Evolutionary conservation across 2,797 vertebrate genomes (phyloP).

Genomic region (Amniataba percoides): DNA sequence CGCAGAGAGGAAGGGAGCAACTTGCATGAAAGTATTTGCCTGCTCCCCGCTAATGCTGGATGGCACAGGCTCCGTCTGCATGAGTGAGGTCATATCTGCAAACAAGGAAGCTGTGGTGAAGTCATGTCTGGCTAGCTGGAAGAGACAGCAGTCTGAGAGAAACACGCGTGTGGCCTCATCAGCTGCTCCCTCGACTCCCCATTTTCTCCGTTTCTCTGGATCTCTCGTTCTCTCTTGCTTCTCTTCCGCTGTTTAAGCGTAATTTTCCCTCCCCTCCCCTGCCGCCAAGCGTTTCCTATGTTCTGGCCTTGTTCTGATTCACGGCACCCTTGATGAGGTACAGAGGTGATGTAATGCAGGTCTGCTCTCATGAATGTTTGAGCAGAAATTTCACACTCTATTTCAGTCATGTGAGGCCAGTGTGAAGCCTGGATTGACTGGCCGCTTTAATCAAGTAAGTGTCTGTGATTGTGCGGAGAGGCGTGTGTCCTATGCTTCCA

Average conservation of each 20-base stretch:
- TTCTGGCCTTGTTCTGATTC: slow-evolving; percentile 47
- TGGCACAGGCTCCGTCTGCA: slow-evolving; percentile 57
- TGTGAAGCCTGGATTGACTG: slow-evolving; percentile 47
- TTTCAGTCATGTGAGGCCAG: slow-evolving; percentile 71
- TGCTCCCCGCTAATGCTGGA: slow-evolving; percentile 44
- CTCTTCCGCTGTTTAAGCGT: slow-evolving; percentile 3
- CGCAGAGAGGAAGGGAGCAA: slow-evolving; percentile 40
- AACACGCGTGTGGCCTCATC: slow-evolving; percentile 24
- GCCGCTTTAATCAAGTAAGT: slow-evolving; percentile 22
- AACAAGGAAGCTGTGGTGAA: slow-evolving; percentile 64
- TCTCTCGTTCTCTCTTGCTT: slow-evolving; percentile 10
- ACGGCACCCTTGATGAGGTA: slow-evolving; percentile 31
- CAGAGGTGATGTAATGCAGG: slow-evolving; percentile 71
- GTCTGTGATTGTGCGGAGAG: background rate
- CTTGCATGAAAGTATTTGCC: slow-evolving; percentile 46
- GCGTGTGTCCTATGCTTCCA: background rate
- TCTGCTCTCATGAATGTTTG: slow-evolving; percentile 77
- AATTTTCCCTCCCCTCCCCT: background rate
- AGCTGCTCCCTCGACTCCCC: background rate
- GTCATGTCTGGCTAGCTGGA: slow-evolving; percentile 71
- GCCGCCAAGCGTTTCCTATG: slow-evolving; percentile 18
- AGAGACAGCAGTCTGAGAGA: slow-evolving; percentile 53
- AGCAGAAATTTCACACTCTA: slow-evolving; percentile 80
- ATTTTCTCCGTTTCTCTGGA: slow-evolving; percentile 11
- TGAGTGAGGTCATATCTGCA: slow-evolving; percentile 72